Conservation (phyloP, 1,140 invertebrate genomes). For the Halyomorpha halys region DNA sequence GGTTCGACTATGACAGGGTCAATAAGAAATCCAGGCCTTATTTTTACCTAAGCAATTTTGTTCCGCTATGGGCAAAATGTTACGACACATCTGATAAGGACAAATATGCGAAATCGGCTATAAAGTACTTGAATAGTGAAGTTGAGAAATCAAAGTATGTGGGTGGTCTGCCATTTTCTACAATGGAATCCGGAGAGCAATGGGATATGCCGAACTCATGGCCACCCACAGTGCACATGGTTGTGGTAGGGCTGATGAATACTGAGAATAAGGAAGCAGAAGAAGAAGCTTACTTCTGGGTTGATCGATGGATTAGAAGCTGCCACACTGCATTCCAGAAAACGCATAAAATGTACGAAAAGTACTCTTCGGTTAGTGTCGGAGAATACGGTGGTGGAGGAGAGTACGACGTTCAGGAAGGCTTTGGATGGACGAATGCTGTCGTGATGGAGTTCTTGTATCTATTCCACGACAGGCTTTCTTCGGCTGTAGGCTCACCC, state of each 20-base stretch:
- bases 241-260: slow-evolving; percentile 62
- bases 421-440: slow-evolving; percentile 85
- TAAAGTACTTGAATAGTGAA: slow-evolving; percentile 58
- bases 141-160: slow-evolving; percentile 46
- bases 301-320: slow-evolving; percentile 67
- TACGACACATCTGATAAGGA: slow-evolving; percentile 51
- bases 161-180: slow-evolving; percentile 73
- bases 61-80: slow-evolving; percentile 72
- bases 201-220: slow-evolving; percentile 94
- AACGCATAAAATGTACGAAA: slow-evolving; percentile 75
- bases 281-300: slow-evolving; percentile 59
- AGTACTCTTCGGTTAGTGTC: slow-evolving; percentile 66
- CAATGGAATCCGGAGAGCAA: slow-evolving; percentile 72
- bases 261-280: slow-evolving; percentile 53
- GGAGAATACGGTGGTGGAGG: slow-evolving; percentile 70
- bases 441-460: slow-evolving; percentile 64
- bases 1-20: slow-evolving; percentile 75
- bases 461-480: slow-evolving; percentile 47
- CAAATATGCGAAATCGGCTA: slow-evolving; percentile 46
- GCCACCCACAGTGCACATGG: slow-evolving; percentile 77
- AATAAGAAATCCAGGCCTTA: slow-evolving; percentile 53
- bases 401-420: slow-evolving; percentile 74
- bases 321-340: slow-evolving; percentile 71
- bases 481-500: slow-evolving; percentile 24
- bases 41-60: slow-evolving; percentile 76